Base-by-base conservation (phyloP, 2,797 vertebrate species). In the Sarcoramphus papa region DNA sequence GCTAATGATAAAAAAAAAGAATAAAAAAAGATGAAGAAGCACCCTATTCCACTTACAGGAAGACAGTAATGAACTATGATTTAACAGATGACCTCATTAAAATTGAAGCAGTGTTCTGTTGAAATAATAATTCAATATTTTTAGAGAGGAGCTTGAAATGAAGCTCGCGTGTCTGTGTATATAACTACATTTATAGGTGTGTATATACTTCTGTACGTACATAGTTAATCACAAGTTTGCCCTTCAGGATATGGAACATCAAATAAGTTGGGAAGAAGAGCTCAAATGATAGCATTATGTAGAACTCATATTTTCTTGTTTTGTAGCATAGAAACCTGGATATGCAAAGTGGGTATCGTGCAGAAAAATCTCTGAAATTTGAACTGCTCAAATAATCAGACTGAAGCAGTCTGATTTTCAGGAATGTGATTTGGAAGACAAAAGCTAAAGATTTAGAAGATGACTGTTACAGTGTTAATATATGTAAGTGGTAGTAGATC, bases 391-490 rank as follows among this genome's bases (percentile, higher is more conserved):
- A 59, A 85, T 64, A 94, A 91, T 74, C 81, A 90, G 43, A 62
- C 53, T 64, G 50, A 90, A 96, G 81, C 47, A 81, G 94, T 47
- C 79, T 96, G 92, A 82, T 95, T 95, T 92, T 92, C 68, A 96
- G 51, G 79, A 96, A 93, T 92, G 65, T 92, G 93, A 96, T 95
- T 95, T 95, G 79, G 60, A 96, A 97, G 96, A 95, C 77, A 97
- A 95, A 97, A 96, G 68, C 45, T 53, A 85, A 96, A 94, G 47
- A 76, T 85, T 95, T 90, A 82, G 86, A 78, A 96, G 93, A 93
- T 48, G 30, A 72, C 73, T 96, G 92, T 27, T 96, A 85, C 74
- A 56, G 25, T 50, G 47, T 78, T 91, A 97, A 93, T 95, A 53
- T 43, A 86, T 47, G 43, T 95, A 89, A 97, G 94, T 88, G 53